These are phyloP conservation scores for Boloria selene DNA, from an alignment of 2,888 invertebrate species.

Conservation along the genomic window DNA sequence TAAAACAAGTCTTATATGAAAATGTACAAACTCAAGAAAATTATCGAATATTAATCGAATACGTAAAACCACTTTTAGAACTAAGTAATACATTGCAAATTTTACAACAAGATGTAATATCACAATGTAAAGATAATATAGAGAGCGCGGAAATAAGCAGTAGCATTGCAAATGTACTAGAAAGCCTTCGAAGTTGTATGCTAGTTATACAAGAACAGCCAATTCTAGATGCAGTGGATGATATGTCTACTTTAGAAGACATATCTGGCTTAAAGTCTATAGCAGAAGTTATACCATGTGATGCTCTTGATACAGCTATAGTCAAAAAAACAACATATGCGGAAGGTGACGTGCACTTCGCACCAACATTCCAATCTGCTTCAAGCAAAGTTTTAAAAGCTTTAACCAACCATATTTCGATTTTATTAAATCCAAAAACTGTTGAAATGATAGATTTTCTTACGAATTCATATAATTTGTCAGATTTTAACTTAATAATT, in stretches of 20 bases:
- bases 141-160: constrained; percentile 53
- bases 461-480: constrained; percentile 64
- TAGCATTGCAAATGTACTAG: constrained; percentile 64
- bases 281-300: constrained; percentile 71
- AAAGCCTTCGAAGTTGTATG: constrained; percentile 72
- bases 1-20: constrained; percentile 65
- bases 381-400: constrained; percentile 62
- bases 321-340: constrained; percentile 54
- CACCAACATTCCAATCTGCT: constrained; percentile 40
- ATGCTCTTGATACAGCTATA: constrained; percentile 58
- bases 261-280: constrained; percentile 82
- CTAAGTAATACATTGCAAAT: constrained; percentile 70
- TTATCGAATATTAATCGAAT: constrained; percentile 56
- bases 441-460: constrained; percentile 64
- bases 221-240: constrained; percentile 73
- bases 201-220: constrained; percentile 73
- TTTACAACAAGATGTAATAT: constrained; percentile 72
- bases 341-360: constrained; percentile 44
- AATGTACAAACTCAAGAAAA: constrained; percentile 59
- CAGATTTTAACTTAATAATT: constrained; percentile 61
- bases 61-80: constrained; percentile 74
- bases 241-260: constrained; percentile 82
- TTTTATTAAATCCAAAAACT: constrained; percentile 62
- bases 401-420: constrained; percentile 62
- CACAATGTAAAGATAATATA: constrained; percentile 64